A percentile compares a stretch with the other conserved stretches of the same genome.
phyloP scores from a whole-genome alignment of 2,113 vertebrate genomes.

The Tachysurus fulvidraco region DNA sequence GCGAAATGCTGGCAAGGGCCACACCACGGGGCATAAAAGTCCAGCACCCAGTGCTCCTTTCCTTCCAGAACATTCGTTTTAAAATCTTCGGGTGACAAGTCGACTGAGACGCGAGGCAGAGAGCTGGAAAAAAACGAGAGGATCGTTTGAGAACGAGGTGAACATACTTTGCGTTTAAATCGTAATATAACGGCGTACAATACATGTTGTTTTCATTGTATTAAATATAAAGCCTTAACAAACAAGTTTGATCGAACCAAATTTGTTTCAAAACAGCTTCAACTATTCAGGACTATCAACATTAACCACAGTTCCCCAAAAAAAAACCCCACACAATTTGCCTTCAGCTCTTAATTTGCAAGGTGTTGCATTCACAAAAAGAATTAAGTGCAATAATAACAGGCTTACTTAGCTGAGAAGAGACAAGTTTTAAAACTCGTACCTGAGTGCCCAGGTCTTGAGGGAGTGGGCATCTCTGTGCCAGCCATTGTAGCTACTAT shows the following conservation, averaged over 20 bases:
- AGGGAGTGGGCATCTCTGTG: conserved; percentile 89
- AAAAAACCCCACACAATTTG: not conserved
- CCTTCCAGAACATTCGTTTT: conserved; percentile 82
- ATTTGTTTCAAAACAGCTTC: not conserved
- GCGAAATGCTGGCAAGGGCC: conserved; percentile 94
- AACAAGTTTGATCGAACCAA: not conserved
- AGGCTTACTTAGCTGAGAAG: not conserved
- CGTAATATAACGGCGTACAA: too few relatives aligned
- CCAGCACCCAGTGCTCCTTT: conserved; percentile 90
- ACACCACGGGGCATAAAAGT: conserved; percentile 98
- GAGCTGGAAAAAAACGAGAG: conserved; percentile 69
- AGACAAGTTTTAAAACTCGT: conserved; percentile 53
- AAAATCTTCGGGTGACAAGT: conserved; percentile 87
- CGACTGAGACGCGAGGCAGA: conserved; percentile 82
- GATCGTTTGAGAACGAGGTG: not conserved
- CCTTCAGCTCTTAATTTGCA: not conserved
- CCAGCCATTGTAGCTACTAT: conserved; percentile 90
- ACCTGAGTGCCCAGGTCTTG: conserved; percentile 88
- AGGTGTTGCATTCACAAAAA: not conserved
- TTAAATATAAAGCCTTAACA: not conserved
- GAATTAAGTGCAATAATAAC: not conserved
- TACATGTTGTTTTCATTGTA: too few relatives aligned
- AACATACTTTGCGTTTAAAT: not conserved
- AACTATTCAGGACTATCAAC: not conserved
- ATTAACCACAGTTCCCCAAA: not conserved